phyloP scores from a whole-genome alignment of 2,113 vertebrate species.

The Orcinus orca region DNA sequence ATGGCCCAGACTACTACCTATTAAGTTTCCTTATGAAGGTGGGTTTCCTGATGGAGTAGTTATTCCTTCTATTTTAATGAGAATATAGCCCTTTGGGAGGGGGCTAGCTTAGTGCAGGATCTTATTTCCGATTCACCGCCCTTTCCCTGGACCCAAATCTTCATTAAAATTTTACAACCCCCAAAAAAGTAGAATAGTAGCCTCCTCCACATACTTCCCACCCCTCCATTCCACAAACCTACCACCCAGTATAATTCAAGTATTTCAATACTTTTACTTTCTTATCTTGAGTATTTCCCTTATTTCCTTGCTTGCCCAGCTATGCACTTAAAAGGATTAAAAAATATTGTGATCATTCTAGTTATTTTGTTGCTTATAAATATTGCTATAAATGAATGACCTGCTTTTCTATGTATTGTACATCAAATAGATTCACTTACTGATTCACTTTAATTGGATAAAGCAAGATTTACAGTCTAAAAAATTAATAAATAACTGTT shows the following conservation, averaged over 20 bases:
- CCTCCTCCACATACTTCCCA: background rate
- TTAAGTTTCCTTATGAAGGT: background rate
- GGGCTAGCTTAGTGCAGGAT: background rate
- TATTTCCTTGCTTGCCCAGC: background rate
- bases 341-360: background rate
- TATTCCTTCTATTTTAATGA: background rate
- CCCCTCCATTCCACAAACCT: background rate
- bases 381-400: background rate
- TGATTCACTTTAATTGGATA: background rate
- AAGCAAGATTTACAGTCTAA: background rate
- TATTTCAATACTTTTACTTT: background rate
- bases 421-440: background rate
- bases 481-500: background rate
- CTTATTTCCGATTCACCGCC: background rate
- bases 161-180: background rate
- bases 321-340: background rate
- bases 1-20: background rate
- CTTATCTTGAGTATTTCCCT: background rate
- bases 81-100: rapidly evolving
- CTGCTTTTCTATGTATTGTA: background rate
- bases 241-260: background rate
- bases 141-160: background rate
- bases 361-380: background rate
- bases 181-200: background rate
- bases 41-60: background rate